Base-by-base conservation (phyloP, 2,113 vertebrate species). In the Terrapene triunguis region DNA sequence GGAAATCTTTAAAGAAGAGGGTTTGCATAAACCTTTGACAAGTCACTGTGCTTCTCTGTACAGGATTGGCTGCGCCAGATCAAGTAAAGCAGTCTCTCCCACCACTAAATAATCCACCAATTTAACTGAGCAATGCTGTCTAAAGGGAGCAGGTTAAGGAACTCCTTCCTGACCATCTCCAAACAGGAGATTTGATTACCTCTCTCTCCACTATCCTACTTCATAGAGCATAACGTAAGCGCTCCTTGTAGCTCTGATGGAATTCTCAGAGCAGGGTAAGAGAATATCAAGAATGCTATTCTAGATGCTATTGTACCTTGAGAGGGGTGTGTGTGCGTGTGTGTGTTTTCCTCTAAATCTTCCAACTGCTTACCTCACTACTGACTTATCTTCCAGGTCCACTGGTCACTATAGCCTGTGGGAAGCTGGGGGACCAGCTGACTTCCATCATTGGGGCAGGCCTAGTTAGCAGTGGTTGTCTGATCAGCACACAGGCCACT, bases 401-500 rank as follows among this genome's bases (percentile, higher is more conserved):
- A 0, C 85, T 99, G 13, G 99, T 98, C 79, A 98, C 99, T 3
- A 86, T 98, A 59, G 94, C 98, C 80, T 99, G 98, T 98, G 98
- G 97, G 84, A 98, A 98, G 93, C 74, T 98, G n/a, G 99, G 99
- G 2, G 97, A 98, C 88, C 97, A 99, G 65, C 89, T 93, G 0
- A 98, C 98, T 10, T 99, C 99, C 69, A 96, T 99, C 35, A 42
- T 98, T 0, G 99, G 99, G 2, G 98, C 99, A 0, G 11, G 98
- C 24, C 96, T 99, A 87, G 98, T 99, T 53, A 98, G 98, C 0
- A 97, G 97, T 84, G 99, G 99, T 85, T 99, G 99, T 92, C 85
- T 99, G 89, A 93, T 99, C 42, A 99, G 99, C 97, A 99, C 99
- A 16, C 98, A 98, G 82, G 99, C 99, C 90, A 98, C 94, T 92